Conservation (phyloP, 2,888 invertebrate genomes). For the Andrena bicolor region DNA sequence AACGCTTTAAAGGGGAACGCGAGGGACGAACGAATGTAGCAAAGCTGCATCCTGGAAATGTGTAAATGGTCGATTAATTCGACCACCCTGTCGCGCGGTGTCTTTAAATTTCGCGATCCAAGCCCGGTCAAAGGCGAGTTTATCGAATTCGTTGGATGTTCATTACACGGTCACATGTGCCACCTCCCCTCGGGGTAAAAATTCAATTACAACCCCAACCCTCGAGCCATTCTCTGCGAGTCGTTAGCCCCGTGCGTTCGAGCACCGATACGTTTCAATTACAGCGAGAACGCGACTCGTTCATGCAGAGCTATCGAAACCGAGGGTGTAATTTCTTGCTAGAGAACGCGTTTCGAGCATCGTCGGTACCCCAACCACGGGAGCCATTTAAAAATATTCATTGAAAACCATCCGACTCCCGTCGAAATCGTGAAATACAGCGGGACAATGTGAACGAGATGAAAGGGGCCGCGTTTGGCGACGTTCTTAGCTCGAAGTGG, state of each 20-base stretch:
- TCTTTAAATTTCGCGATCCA: neutral
- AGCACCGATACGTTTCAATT: conserved; percentile 7
- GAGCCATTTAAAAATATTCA: too few species aligned
- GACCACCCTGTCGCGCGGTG: neutral
- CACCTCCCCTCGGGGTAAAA: neutral
- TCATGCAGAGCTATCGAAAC: neutral
- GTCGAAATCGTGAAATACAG: too few species aligned
- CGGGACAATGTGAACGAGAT: too few species aligned
- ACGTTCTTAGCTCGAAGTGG: too few species aligned
- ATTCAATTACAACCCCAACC: conserved; percentile 18
- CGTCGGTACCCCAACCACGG: too few species aligned
- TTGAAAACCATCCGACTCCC: too few species aligned
- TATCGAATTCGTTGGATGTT: neutral
- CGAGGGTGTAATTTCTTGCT: neutral
- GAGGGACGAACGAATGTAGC: too few species aligned
- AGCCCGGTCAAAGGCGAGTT: neutral
- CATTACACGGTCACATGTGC: neutral
- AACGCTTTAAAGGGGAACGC: too few species aligned
- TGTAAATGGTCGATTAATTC: neutral
- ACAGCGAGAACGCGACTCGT: neutral
- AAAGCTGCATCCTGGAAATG: too few species aligned
- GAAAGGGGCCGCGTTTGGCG: too few species aligned
- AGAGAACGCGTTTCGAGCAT: neutral
- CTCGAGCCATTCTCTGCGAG: neutral
- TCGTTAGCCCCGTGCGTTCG: neutral